Conservation (phyloP, 2,113 vertebrate genomes). For the Oreochromis tanganicae region DNA sequence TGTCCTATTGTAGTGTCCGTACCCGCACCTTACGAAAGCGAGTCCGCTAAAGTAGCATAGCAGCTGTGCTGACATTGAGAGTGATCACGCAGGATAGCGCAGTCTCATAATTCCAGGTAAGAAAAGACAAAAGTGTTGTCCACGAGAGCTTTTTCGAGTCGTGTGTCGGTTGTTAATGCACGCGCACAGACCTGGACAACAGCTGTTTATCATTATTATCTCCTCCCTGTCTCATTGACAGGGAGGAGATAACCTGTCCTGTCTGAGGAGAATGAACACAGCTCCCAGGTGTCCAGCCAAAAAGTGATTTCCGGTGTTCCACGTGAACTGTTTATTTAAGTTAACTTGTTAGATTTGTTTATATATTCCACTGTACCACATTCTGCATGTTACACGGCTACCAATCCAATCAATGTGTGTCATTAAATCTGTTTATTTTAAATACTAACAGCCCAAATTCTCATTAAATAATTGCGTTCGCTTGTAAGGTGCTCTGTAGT, state of each 20-base stretch:
- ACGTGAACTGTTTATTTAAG: background rate
- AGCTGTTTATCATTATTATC: accelerated
- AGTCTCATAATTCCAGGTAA: constrained; percentile 19
- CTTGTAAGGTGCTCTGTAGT: background rate
- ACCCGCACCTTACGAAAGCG: constrained; percentile 32
- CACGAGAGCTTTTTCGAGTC: background rate
- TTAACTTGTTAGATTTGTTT: background rate
- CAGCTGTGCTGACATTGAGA: constrained; percentile 41
- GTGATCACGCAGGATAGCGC: accelerated
- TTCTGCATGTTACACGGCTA: background rate
- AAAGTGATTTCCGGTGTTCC: background rate
- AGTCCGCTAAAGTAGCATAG: background rate
- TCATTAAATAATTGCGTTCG: accelerated
- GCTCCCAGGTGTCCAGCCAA: background rate
- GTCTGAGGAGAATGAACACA: background rate
- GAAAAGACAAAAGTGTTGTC: background rate
- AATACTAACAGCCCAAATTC: background rate
- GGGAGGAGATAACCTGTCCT: background rate
- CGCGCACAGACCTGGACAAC: background rate
- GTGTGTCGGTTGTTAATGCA: accelerated
- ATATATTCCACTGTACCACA: background rate
- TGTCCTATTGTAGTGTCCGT: background rate
- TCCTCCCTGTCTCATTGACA: background rate
- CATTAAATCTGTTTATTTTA: background rate
- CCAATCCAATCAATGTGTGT: background rate